phyloP scores from a whole-genome alignment of 2,888 invertebrate genomes.

The Eutolmus rufibarbis region DNA sequence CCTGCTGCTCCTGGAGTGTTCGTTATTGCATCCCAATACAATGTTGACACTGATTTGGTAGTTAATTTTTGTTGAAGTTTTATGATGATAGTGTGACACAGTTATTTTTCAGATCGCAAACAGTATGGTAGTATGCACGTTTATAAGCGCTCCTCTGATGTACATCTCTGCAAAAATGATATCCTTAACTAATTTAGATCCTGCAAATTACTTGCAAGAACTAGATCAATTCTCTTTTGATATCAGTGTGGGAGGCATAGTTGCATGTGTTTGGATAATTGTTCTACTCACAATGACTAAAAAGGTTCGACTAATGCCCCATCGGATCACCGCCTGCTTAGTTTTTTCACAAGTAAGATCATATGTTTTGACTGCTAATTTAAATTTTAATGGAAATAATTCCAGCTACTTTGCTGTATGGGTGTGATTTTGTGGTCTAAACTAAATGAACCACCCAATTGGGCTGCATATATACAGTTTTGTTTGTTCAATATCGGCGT shows the following conservation, averaged over 20 bases:
- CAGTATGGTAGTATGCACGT: slow-evolving; percentile 93
- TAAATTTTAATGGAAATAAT: slow-evolving; percentile 43
- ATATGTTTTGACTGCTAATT: neutral
- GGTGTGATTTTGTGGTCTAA: slow-evolving; percentile 81
- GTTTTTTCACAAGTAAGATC: slow-evolving; percentile 77
- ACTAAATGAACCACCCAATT: slow-evolving; percentile 65
- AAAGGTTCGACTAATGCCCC: slow-evolving; percentile 80
- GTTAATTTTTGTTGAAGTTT: slow-evolving; percentile 52
- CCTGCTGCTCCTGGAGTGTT: slow-evolving; percentile 97
- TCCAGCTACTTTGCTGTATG: slow-evolving; percentile 71
- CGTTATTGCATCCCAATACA: slow-evolving; percentile 89
- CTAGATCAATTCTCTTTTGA: slow-evolving; percentile 83
- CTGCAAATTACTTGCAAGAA: slow-evolving; percentile 77
- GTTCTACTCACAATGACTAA: slow-evolving; percentile 76
- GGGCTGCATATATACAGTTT: slow-evolving; percentile 78
- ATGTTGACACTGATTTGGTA: slow-evolving; percentile 85
- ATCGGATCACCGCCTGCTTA: slow-evolving; percentile 80
- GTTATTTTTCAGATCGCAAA: slow-evolving; percentile 78
- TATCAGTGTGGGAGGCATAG: slow-evolving; percentile 78
- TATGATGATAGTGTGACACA: neutral
- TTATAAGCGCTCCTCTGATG: slow-evolving; percentile 93
- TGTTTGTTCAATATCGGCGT: slow-evolving; percentile 78
- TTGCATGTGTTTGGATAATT: slow-evolving; percentile 82
- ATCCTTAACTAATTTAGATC: slow-evolving; percentile 73
- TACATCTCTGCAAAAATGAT: slow-evolving; percentile 95